phyloP scores from a whole-genome alignment of 2,888 invertebrate species.

The Drosophila affinis region DNA sequence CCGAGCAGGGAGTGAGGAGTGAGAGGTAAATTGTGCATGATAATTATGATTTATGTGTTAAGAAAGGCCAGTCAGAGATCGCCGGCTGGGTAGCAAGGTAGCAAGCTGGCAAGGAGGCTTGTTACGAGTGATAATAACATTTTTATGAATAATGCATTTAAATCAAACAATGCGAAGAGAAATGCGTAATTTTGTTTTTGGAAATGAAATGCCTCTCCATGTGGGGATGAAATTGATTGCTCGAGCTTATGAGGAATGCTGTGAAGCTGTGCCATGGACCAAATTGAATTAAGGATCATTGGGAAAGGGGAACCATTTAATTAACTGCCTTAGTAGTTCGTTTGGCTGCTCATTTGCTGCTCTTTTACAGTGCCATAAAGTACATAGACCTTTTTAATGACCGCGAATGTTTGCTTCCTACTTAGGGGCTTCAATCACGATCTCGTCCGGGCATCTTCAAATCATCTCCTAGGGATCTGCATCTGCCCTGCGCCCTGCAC shows the following conservation, averaged over 20 bases:
- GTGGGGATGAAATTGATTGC: slow-evolving; percentile 2
- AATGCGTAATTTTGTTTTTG: slow-evolving; percentile 7
- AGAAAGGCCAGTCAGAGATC: slow-evolving; percentile 45
- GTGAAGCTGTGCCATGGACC: no score
- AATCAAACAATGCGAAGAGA: slow-evolving; percentile 4
- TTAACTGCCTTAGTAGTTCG: not conserved
- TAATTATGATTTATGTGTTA: slow-evolving; percentile 71
- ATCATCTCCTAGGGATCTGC: slow-evolving; percentile 50
- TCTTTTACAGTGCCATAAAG: slow-evolving; percentile 1
- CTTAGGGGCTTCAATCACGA: slow-evolving; percentile 63
- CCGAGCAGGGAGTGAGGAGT: slow-evolving; percentile 1
- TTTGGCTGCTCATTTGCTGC: not conserved
- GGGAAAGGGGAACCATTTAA: not conserved
- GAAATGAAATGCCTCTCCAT: slow-evolving; percentile 11
- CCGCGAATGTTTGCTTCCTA: slow-evolving; percentile 18
- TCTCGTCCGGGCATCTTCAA: slow-evolving; percentile 44
- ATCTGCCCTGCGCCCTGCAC: slow-evolving; percentile 14
- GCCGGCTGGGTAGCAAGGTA: not conserved
- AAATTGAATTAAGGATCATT: not conserved
- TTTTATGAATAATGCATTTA: slow-evolving; percentile 26
- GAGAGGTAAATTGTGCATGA: slow-evolving; percentile 13
- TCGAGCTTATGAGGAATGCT: slow-evolving; percentile 4
- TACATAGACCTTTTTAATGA: slow-evolving; percentile 24
- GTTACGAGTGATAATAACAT: slow-evolving; percentile 33
- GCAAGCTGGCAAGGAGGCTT: slow-evolving; percentile 18